Conservation (phyloP, 2,888 invertebrate species). For the Xanthorhoe designata region DNA sequence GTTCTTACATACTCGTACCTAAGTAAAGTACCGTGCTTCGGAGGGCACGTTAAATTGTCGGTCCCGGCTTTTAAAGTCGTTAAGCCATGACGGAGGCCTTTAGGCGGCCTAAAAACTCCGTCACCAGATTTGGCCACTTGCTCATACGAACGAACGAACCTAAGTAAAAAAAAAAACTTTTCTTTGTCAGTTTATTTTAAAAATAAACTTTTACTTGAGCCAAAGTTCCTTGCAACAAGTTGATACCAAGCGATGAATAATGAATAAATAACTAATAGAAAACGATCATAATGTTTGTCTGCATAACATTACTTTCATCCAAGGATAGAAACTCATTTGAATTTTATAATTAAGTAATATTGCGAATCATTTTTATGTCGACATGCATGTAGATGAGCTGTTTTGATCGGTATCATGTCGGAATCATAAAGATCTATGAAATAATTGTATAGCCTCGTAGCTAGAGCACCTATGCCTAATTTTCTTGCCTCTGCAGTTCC, state of each 20-base stretch:
- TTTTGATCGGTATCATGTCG: not conserved
- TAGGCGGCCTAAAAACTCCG: too few species aligned
- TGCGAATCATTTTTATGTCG: constrained; percentile 15
- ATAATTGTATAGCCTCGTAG: not conserved
- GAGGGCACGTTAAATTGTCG: too few species aligned
- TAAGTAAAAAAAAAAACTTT: too few species aligned
- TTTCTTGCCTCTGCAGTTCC: too few species aligned
- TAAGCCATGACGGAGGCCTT: too few species aligned
- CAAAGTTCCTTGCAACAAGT: not conserved
- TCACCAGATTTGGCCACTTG: too few species aligned
- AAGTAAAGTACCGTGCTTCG: too few species aligned
- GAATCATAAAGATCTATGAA: not conserved
- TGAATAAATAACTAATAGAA: constrained; percentile 7
- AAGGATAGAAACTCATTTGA: constrained; percentile 27
- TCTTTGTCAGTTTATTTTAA: too few species aligned
- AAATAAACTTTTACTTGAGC: not conserved
- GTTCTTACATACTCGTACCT: too few species aligned
- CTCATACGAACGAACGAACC: too few species aligned
- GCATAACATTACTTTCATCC: constrained; percentile 14
- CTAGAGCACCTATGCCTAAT: too few species aligned
- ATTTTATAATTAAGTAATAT: constrained; percentile 15
- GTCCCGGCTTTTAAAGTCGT: too few species aligned
- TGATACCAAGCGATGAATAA: constrained; percentile 1
- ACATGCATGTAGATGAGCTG: constrained; percentile 6
- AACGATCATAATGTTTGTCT: constrained; percentile 3